Evolutionary conservation across 2,797 vertebrate species (phyloP).

Genomic region (Falco cherrug): DNA sequence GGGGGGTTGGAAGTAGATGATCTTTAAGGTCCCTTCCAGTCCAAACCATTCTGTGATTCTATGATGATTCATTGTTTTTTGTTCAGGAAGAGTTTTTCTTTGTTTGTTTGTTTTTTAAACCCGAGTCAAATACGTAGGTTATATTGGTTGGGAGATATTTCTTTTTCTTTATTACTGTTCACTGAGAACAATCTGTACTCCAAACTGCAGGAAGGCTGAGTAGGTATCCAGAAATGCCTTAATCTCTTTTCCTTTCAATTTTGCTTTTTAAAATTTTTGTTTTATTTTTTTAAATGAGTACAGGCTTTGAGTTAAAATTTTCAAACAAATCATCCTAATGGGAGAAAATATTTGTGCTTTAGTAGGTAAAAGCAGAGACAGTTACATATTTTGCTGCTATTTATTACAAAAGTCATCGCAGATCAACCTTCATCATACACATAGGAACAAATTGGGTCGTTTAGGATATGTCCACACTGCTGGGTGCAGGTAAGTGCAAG

Average conservation of each 20-base stretch:
- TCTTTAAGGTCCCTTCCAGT: no score
- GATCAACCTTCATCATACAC: neutral
- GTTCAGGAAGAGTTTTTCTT: neutral
- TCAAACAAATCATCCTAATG: neutral
- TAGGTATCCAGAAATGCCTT: neutral
- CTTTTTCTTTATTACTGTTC: neutral
- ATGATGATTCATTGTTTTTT: neutral
- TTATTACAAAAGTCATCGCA: neutral
- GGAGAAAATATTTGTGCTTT: neutral
- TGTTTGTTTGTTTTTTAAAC: neutral
- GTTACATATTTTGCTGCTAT: neutral
- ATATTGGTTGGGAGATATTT: neutral
- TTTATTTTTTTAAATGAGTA: neutral
- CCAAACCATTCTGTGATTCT: no score
- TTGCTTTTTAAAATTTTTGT: neutral
- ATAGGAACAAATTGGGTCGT: neutral
- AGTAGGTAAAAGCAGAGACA: neutral
- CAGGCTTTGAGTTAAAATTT: neutral
- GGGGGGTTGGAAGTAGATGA: no score
- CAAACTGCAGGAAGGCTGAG: neutral
- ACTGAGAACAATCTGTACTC: neutral
- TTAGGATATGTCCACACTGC: neutral
- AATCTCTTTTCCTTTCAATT: neutral
- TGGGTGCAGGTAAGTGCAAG: neutral
- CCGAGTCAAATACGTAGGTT: neutral